phyloP scores from a whole-genome alignment of 2,113 vertebrate species.

The Castor canadensis region DNA sequence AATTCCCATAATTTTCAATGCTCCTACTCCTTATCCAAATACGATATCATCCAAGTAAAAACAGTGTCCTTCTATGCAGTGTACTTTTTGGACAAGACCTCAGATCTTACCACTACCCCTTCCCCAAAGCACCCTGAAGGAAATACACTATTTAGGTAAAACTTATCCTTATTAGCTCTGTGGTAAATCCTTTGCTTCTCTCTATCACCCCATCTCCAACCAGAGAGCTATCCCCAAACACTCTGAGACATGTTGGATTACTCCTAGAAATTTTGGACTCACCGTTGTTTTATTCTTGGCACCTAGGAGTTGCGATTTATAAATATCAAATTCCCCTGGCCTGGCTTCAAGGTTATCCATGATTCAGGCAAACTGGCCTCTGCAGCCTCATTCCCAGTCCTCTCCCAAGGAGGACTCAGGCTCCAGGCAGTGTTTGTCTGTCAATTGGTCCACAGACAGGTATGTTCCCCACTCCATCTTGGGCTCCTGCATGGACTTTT shows the following conservation, averaged over 20 bases:
- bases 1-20: not conserved
- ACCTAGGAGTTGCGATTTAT: not conserved
- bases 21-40: not conserved
- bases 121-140: not conserved
- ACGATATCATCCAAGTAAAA: conserved; percentile 10
- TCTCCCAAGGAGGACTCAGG: not conserved
- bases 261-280: not conserved
- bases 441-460: not conserved
- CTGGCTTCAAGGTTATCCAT: not conserved
- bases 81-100: not conserved
- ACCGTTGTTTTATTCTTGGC: not conserved
- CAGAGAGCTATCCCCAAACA: not conserved
- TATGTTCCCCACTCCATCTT: not conserved
- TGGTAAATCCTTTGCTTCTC: not conserved
- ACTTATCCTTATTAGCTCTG: not conserved
- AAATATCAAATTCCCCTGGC: not conserved
- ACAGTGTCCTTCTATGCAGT: not conserved
- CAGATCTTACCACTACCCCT: not conserved
- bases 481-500: not conserved
- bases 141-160: not conserved
- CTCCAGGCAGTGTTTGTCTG: not conserved
- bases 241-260: not conserved
- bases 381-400: not conserved
- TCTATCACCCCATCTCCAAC: not conserved
- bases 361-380: not conserved